A percentile compares a stretch with the other conserved stretches of the same genome.
These are phyloP conservation scores for Atta colombica DNA, from an alignment of 1,140 invertebrate genomes.

Conservation along the genomic window DNA sequence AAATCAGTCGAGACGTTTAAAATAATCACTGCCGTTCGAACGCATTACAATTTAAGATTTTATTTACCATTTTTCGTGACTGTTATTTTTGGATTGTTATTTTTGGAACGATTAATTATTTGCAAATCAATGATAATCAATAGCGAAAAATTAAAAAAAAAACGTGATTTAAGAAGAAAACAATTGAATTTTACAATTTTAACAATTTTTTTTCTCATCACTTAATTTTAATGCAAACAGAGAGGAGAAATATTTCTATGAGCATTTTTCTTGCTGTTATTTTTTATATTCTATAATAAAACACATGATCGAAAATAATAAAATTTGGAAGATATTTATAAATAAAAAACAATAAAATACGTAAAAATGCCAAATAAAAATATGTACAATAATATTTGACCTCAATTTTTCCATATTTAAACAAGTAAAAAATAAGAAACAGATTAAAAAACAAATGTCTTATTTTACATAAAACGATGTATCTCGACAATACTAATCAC, in stretches of 20 bases:
- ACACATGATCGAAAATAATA: not conserved
- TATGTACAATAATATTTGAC: not conserved
- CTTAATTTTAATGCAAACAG: not conserved
- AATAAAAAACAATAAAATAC: not conserved
- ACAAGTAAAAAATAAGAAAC: not conserved
- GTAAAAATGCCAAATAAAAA: not conserved
- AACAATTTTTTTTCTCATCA: not conserved
- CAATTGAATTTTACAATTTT: not conserved
- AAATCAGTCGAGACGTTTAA: slow-evolving; percentile 47
- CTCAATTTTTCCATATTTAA: not conserved
- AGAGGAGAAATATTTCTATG: not conserved
- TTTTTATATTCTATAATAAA: slow-evolving; percentile 9
- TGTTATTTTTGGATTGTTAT: not conserved
- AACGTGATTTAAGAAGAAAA: not conserved
- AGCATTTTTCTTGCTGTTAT: not conserved
- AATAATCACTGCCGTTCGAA: slow-evolving; percentile 38
- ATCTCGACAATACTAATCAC: not conserved
- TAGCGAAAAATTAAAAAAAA: not conserved
- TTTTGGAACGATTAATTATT: not conserved
- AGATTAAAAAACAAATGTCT: not conserved
- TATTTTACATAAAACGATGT: not conserved
- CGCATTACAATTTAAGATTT: not conserved
- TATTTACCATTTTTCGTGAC: not conserved
- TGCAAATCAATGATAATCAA: not conserved
- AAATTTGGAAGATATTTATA: not conserved